Evolutionary conservation across 1,140 invertebrate genomes (phyloP), one percentile per base, ranked within the genome.

Genomic region (Patella vulgata): DNA sequence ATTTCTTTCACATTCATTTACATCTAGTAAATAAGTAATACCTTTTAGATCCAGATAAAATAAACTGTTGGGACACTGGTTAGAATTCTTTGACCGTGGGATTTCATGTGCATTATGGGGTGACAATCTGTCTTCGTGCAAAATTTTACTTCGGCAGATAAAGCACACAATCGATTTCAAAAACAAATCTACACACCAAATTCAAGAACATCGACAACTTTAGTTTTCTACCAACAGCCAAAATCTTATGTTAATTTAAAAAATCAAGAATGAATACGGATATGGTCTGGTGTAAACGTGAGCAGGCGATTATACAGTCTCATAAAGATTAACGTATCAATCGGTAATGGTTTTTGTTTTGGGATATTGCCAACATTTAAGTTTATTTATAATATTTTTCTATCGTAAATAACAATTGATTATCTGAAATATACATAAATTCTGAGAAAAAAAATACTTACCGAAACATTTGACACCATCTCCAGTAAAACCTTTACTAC

Each of bases 401-500:
- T n/a, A n/a, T n/a, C n/a, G n/a, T n/a, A n/a, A n/a, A n/a, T n/a
- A n/a, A n/a, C n/a, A n/a, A n/a, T n/a, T n/a, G n/a, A n/a, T n/a
- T n/a, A n/a, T n/a, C n/a, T n/a, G n/a, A n/a, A n/a, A n/a, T n/a
- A n/a, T n/a, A n/a, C n/a, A n/a, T n/a, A n/a, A n/a, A n/a, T n/a
- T n/a, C n/a, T n/a, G n/a, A n/a, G n/a, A n/a, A n/a, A 54, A 33
- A 3, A 33, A 1, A 1, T 9, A 89, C 88, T 87, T 50, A 90
- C 88, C 89, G 85, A 89, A 79, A 77, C 90, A 92, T 42, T 88
- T 39, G 30, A 46, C 63, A 57, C 94, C 94, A 80, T 96, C 89
- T 44, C 94, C 93, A 25, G 84, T 82, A 84, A 92, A 96, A 6
- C 94, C 93, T 9, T 88, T 84, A 30, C 88, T 85, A 84, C 94